Evolutionary conservation across 2,113 vertebrate species (phyloP).

Genomic region (Engraulis encrasicolus): DNA sequence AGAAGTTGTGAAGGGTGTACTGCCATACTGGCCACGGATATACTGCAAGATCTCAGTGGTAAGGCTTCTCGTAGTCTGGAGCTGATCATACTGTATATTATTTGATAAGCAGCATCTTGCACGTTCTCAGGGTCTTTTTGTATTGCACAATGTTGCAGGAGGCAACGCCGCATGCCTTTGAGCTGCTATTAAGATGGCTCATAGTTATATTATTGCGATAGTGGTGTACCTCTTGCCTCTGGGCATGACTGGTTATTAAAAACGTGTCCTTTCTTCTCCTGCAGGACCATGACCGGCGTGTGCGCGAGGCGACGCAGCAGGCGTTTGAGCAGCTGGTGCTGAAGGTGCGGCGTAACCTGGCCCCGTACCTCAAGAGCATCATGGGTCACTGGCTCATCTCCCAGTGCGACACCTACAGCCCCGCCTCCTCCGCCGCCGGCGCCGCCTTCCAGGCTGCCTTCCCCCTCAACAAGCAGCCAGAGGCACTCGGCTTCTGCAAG

Average conservation of each 20-base stretch:
- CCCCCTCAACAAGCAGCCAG: conserved; percentile 88
- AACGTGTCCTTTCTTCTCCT: background rate
- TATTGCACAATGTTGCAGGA: no score
- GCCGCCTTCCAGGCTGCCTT: conserved; percentile 92
- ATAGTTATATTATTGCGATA: no score
- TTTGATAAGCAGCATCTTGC: no score
- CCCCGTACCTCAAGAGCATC: conserved; percentile 91
- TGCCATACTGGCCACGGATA: conserved; percentile 97
- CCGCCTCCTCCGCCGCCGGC: conserved; percentile 89
- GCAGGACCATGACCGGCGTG: conserved; percentile 92
- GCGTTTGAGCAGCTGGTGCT: conserved; percentile 93
- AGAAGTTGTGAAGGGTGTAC: conserved; percentile 92
- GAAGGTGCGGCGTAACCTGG: conserved; percentile 93
- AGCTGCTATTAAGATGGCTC: background rate
- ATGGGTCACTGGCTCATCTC: conserved; percentile 99
- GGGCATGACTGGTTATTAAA: background rate
- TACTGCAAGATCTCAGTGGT: conserved; percentile 97
- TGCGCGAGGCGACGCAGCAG: conserved; percentile 94
- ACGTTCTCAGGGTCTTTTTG: no score
- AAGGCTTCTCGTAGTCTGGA: conserved; percentile 51
- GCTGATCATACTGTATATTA: no score
- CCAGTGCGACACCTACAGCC: conserved; percentile 92
- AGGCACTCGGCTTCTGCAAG: conserved; percentile 94
- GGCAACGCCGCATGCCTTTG: no score
- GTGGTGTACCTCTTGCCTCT: no score